Base-by-base conservation (phyloP, 1,140 invertebrate genomes). In the Apis florea region DNA sequence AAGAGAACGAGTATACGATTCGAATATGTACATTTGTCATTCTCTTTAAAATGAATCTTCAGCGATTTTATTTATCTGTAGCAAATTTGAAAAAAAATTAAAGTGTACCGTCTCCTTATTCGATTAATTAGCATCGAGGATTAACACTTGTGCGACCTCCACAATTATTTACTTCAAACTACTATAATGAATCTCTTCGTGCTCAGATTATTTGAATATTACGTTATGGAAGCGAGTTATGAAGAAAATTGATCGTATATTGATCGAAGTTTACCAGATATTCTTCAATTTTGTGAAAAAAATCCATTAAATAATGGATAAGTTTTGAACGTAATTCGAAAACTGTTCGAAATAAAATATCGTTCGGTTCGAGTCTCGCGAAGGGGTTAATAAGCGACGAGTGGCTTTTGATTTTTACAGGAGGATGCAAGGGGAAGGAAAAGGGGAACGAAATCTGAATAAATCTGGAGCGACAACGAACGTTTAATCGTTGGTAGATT, bases 51-150 rank as follows among this genome's bases (percentile, higher is more conserved):
- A n/a, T n/a, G n/a, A n/a, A n/a, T n/a, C n/a, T n/a, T n/a, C n/a
- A n/a, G 13, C 15, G 15, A 31, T 63, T 63, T 63, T 68, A n/a
- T 67, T 21, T 24, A 17, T 24, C 5, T 31, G 8, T 15, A 0
- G 17, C 53, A 47, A 79, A 70, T 79, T 72, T 19, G 53, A 72
- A 47, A 21, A 63, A 72, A 56, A 21, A 17, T 21, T 47, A n/a
- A n/a, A n/a, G 4, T 4, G 9, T 17, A 31, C 4, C 31, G 40
- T 26, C 40, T 31, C 13, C 3, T 2, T 0, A 13, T 63, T 66
- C 77, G 58, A 54, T 53, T 63, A 79, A 79, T 72, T 63, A 54
- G 24, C 24, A 6, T 54, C 54, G 58, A 72, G 63, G 77, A 31
- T 59, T 51, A 72, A 63, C 26, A 21, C 15, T 63, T 24, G 67